Base-by-base conservation (phyloP, 2,888 invertebrate species). In the Gymnosoma rotundatum region DNA sequence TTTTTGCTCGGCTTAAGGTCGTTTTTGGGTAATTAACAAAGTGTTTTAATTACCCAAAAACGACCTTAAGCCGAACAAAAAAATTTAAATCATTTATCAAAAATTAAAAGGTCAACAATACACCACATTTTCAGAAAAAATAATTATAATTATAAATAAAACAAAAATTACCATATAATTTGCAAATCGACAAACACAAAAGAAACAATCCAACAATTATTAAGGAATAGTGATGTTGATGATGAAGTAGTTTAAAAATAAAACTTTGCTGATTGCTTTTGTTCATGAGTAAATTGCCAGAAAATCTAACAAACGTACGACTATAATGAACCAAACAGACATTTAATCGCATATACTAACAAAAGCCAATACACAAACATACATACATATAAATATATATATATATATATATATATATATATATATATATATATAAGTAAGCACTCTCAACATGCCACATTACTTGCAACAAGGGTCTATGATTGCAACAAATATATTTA, bases 221-320 rank as follows among this genome's bases (percentile, higher is more conserved):
- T 52, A 58, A 21, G 42, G 58, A 32, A 18, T 50, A 38, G 50
- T n/a, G 18, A 18, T 42, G 60, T 36, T 32, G 73, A 64, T 69
- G 58, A 78, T 83, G 79, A 75, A 75, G 66, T 67, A 83, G 61
- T 69, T 76, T 67, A 32, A 74, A 78, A 64, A 78, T 81, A 78
- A 78, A 84, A 81, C 78, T 84, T 81, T 72, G 54, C 81, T 81
- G 81, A 84, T 81, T 84, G 78, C 84, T 81, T 78, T 78, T 74
- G 64, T 79, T 76, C 76, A 67, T 54, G 70, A 60, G 74, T 54
- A 70, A 84, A 84, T 84, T 54, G 73, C 64, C 76, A 66, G 75
- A 66, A 64, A 69, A 66, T 66, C 32, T 72, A 48, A 73, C 78
- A 78, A 80, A 75, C 64, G 66, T 50, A 61, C 36, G 58, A 58